Evolutionary conservation across 2,797 vertebrate species (phyloP).

Genomic region (Sebastes steindachneri): DNA sequence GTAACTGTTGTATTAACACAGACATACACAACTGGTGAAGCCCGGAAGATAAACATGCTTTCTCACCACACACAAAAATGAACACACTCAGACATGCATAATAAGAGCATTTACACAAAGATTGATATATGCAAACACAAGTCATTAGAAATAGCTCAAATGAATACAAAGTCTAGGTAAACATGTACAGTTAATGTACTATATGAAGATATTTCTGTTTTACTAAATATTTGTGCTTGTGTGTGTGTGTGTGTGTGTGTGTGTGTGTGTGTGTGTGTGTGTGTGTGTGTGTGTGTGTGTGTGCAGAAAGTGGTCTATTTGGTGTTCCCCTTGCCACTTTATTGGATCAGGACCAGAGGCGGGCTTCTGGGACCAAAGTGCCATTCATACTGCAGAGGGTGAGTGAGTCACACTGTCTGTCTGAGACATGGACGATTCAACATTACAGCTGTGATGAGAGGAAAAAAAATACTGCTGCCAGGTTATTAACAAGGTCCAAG

Average conservation of each 20-base stretch:
- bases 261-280: slow-evolving; percentile 17
- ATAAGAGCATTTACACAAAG: background rate
- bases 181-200: background rate
- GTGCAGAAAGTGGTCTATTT: slow-evolving; percentile 91
- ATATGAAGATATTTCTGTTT: background rate
- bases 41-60: background rate
- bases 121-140: background rate
- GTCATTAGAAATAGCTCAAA: background rate
- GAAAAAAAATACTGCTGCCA: background rate
- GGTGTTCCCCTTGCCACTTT: slow-evolving; percentile 88
- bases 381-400: slow-evolving; percentile 94
- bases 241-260: slow-evolving; percentile 4
- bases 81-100: background rate
- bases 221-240: background rate
- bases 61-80: background rate
- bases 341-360: slow-evolving; percentile 94
- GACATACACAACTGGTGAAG: background rate
- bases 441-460: background rate
- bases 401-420: slow-evolving; percentile 58
- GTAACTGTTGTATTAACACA: background rate
- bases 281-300: slow-evolving; percentile 9
- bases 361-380: slow-evolving; percentile 86
- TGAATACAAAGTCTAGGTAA: background rate
- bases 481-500: no score
- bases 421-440: background rate